These are phyloP conservation scores for Meteorus cinctellus DNA, from an alignment of 2,888 invertebrate genomes.

Conservation along the genomic window DNA sequence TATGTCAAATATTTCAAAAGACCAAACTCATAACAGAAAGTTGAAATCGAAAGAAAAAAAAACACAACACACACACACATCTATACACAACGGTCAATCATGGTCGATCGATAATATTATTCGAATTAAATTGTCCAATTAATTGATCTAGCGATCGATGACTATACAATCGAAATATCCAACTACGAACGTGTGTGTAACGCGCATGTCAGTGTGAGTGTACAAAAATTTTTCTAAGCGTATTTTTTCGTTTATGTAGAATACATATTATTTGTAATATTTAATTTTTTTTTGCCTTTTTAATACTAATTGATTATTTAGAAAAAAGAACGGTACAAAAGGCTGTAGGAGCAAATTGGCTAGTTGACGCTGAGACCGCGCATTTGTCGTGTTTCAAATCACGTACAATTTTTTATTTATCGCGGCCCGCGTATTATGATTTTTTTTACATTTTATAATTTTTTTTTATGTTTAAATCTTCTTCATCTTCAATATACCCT, in stretches of 20 bases:
- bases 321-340: conserved; percentile 69
- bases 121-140: conserved; percentile 23
- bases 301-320: conserved; percentile 63
- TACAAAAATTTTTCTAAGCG: conserved; percentile 62
- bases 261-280: conserved; percentile 48
- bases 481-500: conserved; percentile 36
- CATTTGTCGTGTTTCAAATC: conserved; percentile 35
- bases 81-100: conserved; percentile 20
- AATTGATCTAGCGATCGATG: conserved; percentile 30
- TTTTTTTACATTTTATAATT: conserved; percentile 33
- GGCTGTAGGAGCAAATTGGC: conserved; percentile 69
- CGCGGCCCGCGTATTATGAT: conserved; percentile 38
- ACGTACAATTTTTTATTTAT: conserved; percentile 5
- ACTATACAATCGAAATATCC: conserved; percentile 34
- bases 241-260: conserved; percentile 51
- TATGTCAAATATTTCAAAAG: conserved; percentile 15
- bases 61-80: conserved; percentile 12
- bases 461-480: conserved; percentile 33
- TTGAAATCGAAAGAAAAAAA: neutral
- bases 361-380: conserved; percentile 56
- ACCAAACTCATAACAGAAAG: neutral
- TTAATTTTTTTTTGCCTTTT: conserved; percentile 30
- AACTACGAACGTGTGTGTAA: conserved; percentile 50
- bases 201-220: conserved; percentile 58
- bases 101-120: conserved; percentile 15